Percentiles rank a stretch among this genome's conserved stretches.
Conservation (phyloP, 1,140 invertebrate species). For the Drosophila hydei region DNA sequence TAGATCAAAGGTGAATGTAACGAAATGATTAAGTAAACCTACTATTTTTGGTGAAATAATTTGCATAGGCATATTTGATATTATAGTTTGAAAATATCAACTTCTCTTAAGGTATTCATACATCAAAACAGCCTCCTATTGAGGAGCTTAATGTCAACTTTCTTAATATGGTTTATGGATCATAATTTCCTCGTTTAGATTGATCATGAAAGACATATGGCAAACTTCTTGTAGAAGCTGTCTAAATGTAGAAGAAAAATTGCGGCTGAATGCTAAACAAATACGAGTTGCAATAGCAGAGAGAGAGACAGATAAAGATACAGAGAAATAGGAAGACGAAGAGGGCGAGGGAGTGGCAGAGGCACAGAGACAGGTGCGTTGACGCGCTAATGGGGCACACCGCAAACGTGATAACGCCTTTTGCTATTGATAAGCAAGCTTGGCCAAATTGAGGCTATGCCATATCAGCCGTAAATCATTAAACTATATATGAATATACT, state of each 20-base stretch:
- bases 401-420: constrained; percentile 31
- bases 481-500: constrained; percentile 25
- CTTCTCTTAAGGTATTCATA: no score
- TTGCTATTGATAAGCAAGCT: constrained; percentile 46
- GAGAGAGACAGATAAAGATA: background rate
- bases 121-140: no score
- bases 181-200: background rate
- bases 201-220: background rate
- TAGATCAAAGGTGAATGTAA: no score
- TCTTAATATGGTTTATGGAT: background rate
- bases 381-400: constrained; percentile 10
- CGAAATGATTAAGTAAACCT: no score
- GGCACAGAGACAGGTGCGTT: constrained; percentile 7
- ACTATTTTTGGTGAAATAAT: no score
- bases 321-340: background rate
- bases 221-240: background rate
- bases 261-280: background rate
- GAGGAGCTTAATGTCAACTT: background rate
- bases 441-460: constrained; percentile 13
- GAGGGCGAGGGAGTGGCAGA: background rate
- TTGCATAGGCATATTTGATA: no score
- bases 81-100: no score
- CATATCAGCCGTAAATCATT: constrained; percentile 38
- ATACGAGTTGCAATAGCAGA: background rate
- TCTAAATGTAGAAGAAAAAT: background rate